phyloP scores from a whole-genome alignment of 2,888 invertebrate genomes.

The Tyria jacobaeae region DNA sequence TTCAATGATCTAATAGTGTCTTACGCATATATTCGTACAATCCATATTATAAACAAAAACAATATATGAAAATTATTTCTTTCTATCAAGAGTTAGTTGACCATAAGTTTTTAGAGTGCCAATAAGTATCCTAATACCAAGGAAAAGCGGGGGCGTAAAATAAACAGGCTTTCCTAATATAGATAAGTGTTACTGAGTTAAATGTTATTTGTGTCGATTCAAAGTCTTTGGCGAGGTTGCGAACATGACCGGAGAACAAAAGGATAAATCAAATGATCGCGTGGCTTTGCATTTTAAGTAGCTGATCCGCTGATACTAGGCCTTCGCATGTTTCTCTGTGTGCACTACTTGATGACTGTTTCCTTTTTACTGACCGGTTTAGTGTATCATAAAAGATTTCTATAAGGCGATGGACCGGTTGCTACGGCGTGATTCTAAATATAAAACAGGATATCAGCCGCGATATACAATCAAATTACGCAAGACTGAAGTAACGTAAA shows the following conservation, averaged over 20 bases:
- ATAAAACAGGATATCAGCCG: not conserved
- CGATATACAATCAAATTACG: not conserved
- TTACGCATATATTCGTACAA: too few species aligned
- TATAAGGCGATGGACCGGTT: too few species aligned
- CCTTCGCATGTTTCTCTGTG: slow-evolving; percentile 37
- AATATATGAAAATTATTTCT: too few species aligned
- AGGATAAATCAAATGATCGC: slow-evolving; percentile 41
- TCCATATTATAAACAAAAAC: too few species aligned
- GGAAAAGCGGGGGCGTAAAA: slow-evolving; percentile 14
- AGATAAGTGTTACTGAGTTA: not conserved
- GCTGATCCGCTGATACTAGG: slow-evolving; percentile 17
- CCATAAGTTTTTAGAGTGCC: not conserved
- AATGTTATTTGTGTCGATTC: slow-evolving; percentile 30
- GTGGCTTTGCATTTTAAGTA: slow-evolving; percentile 48
- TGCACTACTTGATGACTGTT: slow-evolving; percentile 26
- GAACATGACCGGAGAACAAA: slow-evolving; percentile 34
- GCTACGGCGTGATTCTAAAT: not conserved
- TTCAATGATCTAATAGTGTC: not conserved
- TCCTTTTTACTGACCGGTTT: slow-evolving; percentile 25
- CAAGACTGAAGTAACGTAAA: not conserved
- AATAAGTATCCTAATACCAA: slow-evolving; percentile 10
- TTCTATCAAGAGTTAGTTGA: slow-evolving; percentile 2
- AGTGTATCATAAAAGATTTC: not conserved
- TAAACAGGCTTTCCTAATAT: slow-evolving; percentile 1
- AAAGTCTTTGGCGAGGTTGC: slow-evolving; percentile 40